A percentile compares a stretch with the other conserved stretches of the same genome.
Evolutionary conservation across 2,888 invertebrate species (phyloP).

Genomic region (Sepioteuthis lessoniana): DNA sequence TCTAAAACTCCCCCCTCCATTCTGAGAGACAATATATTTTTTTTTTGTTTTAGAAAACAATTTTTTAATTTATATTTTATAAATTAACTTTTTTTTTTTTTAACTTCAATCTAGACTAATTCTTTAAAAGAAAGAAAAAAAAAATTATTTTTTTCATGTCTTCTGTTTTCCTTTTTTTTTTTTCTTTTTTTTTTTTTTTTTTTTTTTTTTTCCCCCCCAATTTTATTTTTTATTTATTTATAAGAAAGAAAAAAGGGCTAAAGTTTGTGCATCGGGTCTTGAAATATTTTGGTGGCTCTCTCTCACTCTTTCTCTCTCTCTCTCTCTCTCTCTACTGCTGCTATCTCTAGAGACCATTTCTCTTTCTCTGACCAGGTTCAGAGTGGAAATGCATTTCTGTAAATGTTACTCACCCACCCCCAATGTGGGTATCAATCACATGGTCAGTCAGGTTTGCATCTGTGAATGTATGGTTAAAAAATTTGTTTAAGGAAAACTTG

Average conservation of each 20-base stretch:
- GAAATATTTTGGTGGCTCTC: not conserved
- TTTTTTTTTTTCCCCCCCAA: too few species aligned
- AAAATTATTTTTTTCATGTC: not conserved
- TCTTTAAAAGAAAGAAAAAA: too few species aligned
- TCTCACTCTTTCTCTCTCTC: not conserved
- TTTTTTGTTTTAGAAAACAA: too few species aligned
- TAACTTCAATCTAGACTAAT: not conserved
- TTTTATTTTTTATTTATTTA: constrained; percentile 24
- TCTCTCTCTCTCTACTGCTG: not conserved
- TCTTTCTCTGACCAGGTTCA: not conserved
- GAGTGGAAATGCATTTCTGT: not conserved
- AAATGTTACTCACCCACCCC: too few species aligned
- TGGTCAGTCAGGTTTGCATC: not conserved
- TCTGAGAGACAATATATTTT: not conserved
- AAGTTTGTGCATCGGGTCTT: not conserved
- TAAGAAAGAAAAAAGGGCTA: not conserved
- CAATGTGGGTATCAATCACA: not conserved
- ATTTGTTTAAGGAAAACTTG: too few species aligned
- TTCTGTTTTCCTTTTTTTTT: not conserved
- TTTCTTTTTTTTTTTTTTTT: not conserved
- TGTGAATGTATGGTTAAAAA: not conserved
- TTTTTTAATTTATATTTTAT: too few species aligned
- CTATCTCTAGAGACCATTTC: not conserved
- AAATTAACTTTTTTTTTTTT: too few species aligned
- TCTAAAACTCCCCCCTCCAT: not conserved